Conservation (phyloP, 2,888 invertebrate genomes). For the Caenorhabditis auriculariae region DNA sequence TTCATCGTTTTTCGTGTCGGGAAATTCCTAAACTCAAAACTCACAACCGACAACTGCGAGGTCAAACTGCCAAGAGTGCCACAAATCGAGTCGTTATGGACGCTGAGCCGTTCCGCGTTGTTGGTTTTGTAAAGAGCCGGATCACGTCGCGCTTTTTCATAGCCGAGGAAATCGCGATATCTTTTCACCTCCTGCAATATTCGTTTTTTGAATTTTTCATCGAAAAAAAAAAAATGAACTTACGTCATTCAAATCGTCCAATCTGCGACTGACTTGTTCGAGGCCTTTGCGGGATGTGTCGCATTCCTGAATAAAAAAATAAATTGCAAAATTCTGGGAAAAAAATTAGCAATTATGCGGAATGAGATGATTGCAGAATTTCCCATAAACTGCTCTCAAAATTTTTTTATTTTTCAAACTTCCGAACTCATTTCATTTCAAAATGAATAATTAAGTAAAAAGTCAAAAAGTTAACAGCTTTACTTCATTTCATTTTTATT, state of each 20-base stretch:
- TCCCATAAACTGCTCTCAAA: too few relatives aligned
- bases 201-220: too few relatives aligned
- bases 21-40: too few relatives aligned
- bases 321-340: too few relatives aligned
- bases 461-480: too few relatives aligned
- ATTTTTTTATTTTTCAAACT: too few relatives aligned
- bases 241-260: conserved; percentile 51
- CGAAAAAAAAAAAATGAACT: conserved; percentile 11
- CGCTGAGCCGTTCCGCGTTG: conserved; percentile 36
- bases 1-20: too few relatives aligned
- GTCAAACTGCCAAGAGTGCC: conserved; percentile 43
- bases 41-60: conserved; percentile 38
- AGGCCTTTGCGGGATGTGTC: conserved; percentile 47
- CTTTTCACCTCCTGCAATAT: conserved; percentile 45
- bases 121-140: conserved; percentile 48
- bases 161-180: conserved; percentile 48
- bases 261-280: conserved; percentile 36
- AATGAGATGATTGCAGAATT: too few relatives aligned
- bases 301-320: conserved; percentile 55
- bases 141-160: conserved; percentile 47
- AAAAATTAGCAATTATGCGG: too few relatives aligned
- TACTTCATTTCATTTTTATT: too few relatives aligned
- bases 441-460: too few relatives aligned
- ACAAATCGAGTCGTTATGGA: conserved; percentile 46
- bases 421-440: too few relatives aligned